Conservation (phyloP, 2,888 invertebrate genomes). For the Brachypalpus laphriformis region DNA sequence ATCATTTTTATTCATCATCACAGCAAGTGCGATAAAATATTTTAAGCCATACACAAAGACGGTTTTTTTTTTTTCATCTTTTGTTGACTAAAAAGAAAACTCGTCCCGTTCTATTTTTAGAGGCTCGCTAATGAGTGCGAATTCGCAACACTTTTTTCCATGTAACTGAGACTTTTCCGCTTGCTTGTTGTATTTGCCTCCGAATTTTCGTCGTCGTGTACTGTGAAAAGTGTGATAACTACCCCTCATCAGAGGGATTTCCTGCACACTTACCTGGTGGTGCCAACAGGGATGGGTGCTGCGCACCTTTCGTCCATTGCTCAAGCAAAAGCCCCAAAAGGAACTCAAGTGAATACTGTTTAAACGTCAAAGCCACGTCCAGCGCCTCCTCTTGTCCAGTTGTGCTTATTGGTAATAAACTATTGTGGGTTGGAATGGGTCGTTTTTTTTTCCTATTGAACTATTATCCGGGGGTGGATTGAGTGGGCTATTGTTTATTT, state of each 20-base stretch:
- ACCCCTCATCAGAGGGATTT: conserved; percentile 30
- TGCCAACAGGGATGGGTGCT: conserved; percentile 51
- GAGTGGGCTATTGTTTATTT: conserved; percentile 37
- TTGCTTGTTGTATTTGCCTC: conserved; percentile 24
- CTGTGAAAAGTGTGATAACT: conserved; percentile 60
- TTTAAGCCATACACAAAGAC: neutral
- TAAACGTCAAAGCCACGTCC: neutral
- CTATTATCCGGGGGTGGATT: conserved; percentile 10
- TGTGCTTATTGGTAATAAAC: conserved; percentile 52
- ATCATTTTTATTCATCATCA: neutral
- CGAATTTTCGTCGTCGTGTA: conserved; percentile 43
- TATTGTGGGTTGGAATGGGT: conserved; percentile 5
- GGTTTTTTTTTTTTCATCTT: neutral
- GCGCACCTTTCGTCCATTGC: conserved; percentile 54
- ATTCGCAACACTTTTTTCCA: conserved; percentile 50
- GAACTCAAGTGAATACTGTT: conserved; percentile 43
- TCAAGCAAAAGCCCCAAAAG: conserved; percentile 33
- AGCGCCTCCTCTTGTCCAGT: neutral
- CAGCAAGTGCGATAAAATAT: conserved; percentile 7
- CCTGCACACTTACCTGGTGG: conserved; percentile 47
- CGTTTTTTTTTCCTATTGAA: conserved; percentile 12
- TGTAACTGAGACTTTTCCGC: conserved; percentile 43
- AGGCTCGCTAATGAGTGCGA: conserved; percentile 63
- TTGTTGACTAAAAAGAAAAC: neutral
- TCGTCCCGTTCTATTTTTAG: conserved; percentile 70